Evolutionary conservation across 2,113 vertebrate species (phyloP).

Genomic region (Callaeas wilsoni): DNA sequence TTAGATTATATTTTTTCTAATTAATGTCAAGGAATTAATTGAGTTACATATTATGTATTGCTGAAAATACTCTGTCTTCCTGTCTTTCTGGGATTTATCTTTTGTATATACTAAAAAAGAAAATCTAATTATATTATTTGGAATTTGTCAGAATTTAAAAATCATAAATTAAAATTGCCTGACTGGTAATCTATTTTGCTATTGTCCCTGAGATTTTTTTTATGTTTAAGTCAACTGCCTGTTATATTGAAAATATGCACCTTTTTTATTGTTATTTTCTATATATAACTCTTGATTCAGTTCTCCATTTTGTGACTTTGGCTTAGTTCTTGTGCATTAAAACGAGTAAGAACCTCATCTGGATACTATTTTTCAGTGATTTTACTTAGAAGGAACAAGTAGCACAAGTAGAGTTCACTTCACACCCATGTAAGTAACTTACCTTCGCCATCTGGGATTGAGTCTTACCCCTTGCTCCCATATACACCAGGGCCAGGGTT

Average conservation of each 20-base stretch:
- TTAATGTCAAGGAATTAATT: background rate
- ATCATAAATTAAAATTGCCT: background rate
- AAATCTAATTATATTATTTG: background rate
- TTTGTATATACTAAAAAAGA: background rate
- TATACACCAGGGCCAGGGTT: slow-evolving; percentile 78
- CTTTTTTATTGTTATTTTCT: background rate
- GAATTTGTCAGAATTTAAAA: background rate
- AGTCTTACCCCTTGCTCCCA: slow-evolving; percentile 81
- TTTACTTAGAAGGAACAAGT: background rate
- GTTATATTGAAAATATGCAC: background rate
- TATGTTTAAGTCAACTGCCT: background rate
- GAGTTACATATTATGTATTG: background rate
- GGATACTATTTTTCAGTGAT: background rate
- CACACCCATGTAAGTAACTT: background rate
- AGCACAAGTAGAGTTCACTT: background rate
- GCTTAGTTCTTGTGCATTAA: background rate
- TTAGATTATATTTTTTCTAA: background rate
- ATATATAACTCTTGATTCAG: background rate
- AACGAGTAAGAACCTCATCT: background rate
- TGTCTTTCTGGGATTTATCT: background rate
- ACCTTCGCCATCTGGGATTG: slow-evolving; percentile 83
- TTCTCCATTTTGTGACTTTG: background rate
- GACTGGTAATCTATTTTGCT: background rate
- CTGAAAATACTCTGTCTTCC: background rate
- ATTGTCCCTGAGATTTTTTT: background rate